Conservation (phyloP, 2,888 invertebrate species). For the Pyrrhosoma nymphula region DNA sequence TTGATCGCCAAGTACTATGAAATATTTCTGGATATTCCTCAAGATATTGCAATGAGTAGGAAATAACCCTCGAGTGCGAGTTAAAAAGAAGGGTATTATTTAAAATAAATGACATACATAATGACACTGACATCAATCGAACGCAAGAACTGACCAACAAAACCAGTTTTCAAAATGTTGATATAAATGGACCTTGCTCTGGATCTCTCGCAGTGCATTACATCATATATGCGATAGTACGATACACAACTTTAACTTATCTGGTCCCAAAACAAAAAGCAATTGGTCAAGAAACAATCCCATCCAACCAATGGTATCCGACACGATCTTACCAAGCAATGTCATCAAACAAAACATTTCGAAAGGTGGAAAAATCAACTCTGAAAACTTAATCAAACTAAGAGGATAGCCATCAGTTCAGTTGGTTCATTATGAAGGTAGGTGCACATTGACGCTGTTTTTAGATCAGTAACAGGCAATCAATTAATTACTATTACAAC, state of each 20-base stretch:
- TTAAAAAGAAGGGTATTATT: not conserved
- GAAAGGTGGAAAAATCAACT: not conserved
- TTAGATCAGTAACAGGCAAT: not conserved
- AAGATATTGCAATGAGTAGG: not conserved
- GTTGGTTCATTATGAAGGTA: not conserved
- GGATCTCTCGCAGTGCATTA: slow-evolving; percentile 9
- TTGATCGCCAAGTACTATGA: not conserved
- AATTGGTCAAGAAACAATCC: slow-evolving; percentile 23
- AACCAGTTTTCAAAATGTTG: not conserved
- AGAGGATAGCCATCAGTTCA: not conserved
- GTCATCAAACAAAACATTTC: not conserved
- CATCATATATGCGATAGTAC: not conserved
- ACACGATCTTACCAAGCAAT: slow-evolving; percentile 4
- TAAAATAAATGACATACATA: not conserved
- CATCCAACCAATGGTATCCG: not conserved
- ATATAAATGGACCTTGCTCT: not conserved
- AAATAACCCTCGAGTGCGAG: not conserved
- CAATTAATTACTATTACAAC: not conserved
- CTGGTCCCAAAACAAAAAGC: slow-evolving; percentile 55
- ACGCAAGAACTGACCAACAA: not conserved
- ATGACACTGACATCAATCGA: not conserved
- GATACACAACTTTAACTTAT: not conserved
- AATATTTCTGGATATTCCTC: not conserved
- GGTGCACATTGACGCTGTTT: not conserved
- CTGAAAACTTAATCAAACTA: not conserved